Base-by-base conservation (phyloP, 2,113 vertebrate species). In the Otolemur garnettii region DNA sequence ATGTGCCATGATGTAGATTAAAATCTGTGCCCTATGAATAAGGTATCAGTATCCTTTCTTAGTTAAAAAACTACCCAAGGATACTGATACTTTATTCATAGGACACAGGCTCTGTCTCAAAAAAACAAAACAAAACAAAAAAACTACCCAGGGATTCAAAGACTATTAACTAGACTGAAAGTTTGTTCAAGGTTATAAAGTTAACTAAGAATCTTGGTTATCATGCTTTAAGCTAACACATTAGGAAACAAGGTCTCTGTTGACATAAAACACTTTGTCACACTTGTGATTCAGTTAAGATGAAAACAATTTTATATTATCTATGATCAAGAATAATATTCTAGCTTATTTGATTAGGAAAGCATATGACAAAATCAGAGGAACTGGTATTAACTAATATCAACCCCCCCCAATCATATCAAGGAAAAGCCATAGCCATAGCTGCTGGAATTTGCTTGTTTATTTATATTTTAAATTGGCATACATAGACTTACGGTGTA, bases 121-220 rank as follows among this genome's bases (percentile, higher is more conserved):
- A 2, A 38, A 50, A 81, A 86, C 82, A 83, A 50, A 81, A 86
- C 82, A 83, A 50, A 81, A 86, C 82, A 83, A 50, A 81, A 86
- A 86, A 83, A 26, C n/a, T 84, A 90, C 59, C 57, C 19, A 87
- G 7, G 26, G 14, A 87, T 77, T 12, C 62, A 24, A 89, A 91
- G 21, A 62, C 74, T 78, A 82, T 91, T 89, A 93, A 82, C 24
- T 74, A 83, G 5, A 69, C 81, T 96, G 69, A 81, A 57, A 90
- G 75, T 38, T 90, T 88, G 19, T 45, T 35, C 28, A 84, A 93
- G 12, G 2, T 83, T 93, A 17, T 71, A 72, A 84, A 92, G 15
- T 75, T 84, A 55, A 85, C 42, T 72, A 77, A 78, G 45, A 13
- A 71, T 69, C 87, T 62, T 80, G 1, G 55, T 71, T 66, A 66